Base-by-base conservation (phyloP, 2,888 invertebrate genomes). In the Eupeodes luniger region DNA sequence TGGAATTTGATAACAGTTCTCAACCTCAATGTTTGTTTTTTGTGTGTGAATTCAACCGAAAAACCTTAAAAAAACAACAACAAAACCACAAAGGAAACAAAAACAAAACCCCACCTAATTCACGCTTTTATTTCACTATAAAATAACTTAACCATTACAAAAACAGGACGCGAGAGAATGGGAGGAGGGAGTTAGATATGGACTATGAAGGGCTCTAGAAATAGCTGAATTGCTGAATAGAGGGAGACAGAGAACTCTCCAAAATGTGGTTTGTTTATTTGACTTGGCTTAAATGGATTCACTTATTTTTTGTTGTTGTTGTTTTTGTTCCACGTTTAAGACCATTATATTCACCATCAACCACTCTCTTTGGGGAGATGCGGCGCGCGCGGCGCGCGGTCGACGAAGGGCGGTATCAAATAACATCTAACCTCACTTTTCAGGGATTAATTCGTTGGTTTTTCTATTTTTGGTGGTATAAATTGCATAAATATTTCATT, bases 401-500 rank as follows among this genome's bases (percentile, higher is more conserved):
- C 4, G 2, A 57, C 12, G 12, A 57, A 57, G 14, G 53, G n/a
- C 6, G 40, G 40, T 40, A 40, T 5, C 19, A 70, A 57, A 19
- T n/a, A 27, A 36, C 10, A 79, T 34, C 72, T 75, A 85, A 77
- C 81, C 76, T 72, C 59, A 59, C 57, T 72, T 27, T 44, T 47
- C 6, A 70, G 64, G 76, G 59, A 66, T 81, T 77, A 72, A 53
- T 66, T 72, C 34, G 59, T 47, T 49, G 66, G 44, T 34, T 62
- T 62, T 44, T 55, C 40, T 36, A 47, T 70, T 34, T 70, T 61
- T 78, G 67, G 57, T 44, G 16, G 36, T 81, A 72, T 77, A 74
- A 74, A 82, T 82, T 82, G 67, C 72, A 85, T 82, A 62, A 62
- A 78, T 75, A 69, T 75, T 82, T 82, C 67, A 85, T 77, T 47